phyloP scores from a whole-genome alignment of 2,797 vertebrate genomes.

The Apodemus agrarius region DNA sequence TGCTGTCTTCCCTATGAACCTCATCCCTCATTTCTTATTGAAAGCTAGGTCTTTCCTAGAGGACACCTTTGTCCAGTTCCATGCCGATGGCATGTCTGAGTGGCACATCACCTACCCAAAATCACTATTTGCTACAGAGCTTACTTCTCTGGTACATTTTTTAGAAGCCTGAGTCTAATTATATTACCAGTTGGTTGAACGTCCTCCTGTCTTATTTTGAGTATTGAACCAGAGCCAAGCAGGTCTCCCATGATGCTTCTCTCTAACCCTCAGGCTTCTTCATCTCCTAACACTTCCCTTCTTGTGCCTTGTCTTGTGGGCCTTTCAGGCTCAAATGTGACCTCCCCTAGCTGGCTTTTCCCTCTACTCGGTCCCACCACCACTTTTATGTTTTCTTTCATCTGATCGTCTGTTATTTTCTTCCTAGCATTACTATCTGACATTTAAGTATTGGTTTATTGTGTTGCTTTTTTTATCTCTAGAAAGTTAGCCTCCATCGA shows the following conservation, averaged over 20 bases:
- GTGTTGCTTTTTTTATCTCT: background rate
- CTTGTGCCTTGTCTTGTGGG: background rate
- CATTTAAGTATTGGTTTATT: background rate
- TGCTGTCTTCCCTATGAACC: background rate
- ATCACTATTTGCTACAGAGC: background rate
- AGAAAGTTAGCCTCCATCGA: background rate
- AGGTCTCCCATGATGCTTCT: background rate
- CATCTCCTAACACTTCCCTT: background rate
- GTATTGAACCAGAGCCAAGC: background rate
- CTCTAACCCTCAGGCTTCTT: background rate
- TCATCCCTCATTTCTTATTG: background rate
- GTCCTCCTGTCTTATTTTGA: background rate
- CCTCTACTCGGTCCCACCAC: background rate
- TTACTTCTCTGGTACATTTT: background rate
- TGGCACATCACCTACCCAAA: background rate
- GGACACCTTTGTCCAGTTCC: background rate
- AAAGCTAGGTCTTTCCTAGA: background rate
- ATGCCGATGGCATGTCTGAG: background rate
- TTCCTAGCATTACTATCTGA: background rate
- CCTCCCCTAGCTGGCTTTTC: background rate
- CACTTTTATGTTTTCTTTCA: background rate
- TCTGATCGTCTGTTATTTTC: background rate
- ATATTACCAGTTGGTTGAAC: background rate
- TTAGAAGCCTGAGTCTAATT: background rate
- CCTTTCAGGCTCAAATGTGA: background rate